Base-by-base conservation (phyloP, 1,140 invertebrate species). In the Delia radicum region DNA sequence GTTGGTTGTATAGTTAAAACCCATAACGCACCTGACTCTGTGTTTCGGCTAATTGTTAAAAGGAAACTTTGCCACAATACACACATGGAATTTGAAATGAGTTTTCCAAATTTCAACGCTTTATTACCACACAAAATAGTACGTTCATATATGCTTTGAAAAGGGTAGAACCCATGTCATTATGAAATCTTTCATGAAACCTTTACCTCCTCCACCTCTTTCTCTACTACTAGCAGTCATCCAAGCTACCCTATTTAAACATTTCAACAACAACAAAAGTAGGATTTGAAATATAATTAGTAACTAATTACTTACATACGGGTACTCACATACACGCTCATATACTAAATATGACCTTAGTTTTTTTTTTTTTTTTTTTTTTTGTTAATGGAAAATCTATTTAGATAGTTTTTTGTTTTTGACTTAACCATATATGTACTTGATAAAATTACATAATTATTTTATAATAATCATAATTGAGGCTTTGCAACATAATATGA, bases 131-230 rank as follows among this genome's bases (percentile, higher is more conserved):
- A 67, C 29, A 67, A 15, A 67, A 21, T 24, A 3, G 15, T 28
- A 7, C 21, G 12, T 31, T 63, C 37, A 55, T 55, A 18, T 55
- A 24, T 55, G 48, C 8, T 69, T 69, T 69, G 65, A 69, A 69
- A 69, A 69, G 65, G 65, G 65, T 69, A 69, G 29, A 69, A 69
- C 65, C 65, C 65, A 69, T 69, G 65, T 69, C 65, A 69, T 69
- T 69, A 37, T 37, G 29, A 69, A 69, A 55, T 55, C 48, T 55
- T 55, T 55, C 48, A n/a, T 55, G 5, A 37, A 37, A n/a, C n/a
- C 3, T 42, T 42, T 65, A 29, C 37, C 5, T 8, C 7, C 37
- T 13, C 65, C 31, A 21, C 62, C 18, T 2, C 48, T n/a, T n/a
- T 28, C 26, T 1, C 26, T 69, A 31, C n/a, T 24, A 24, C 65